phyloP scores from a whole-genome alignment of 2,888 invertebrate genomes.

The Gymnocheta viridis region DNA sequence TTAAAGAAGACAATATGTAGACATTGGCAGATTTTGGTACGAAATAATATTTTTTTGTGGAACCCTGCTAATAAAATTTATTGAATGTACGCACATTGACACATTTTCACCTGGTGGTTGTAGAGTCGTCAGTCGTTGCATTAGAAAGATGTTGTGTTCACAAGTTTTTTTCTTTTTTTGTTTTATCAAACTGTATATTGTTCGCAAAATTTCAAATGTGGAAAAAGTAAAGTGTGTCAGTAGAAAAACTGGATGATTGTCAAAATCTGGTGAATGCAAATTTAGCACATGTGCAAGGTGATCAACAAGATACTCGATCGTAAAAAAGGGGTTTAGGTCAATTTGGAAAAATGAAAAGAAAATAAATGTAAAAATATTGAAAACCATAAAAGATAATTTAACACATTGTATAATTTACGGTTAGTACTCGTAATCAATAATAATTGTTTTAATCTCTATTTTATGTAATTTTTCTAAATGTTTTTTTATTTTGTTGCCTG shows the following conservation, averaged over 20 bases:
- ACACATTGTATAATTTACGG: constrained; percentile 17
- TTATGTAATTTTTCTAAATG: constrained; percentile 21
- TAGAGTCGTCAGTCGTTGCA: constrained; percentile 3
- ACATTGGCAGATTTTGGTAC: no score
- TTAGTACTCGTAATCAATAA: not conserved
- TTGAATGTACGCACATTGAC: constrained; percentile 36
- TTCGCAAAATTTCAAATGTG: constrained; percentile 51
- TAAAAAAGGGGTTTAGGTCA: not conserved
- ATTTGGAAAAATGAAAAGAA: not conserved
- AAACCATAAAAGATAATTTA: not conserved
- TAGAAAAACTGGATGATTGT: constrained; percentile 60
- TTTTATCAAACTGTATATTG: constrained; percentile 48
- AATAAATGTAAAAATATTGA: not conserved
- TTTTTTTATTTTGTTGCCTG: not conserved
- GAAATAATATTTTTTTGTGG: no score
- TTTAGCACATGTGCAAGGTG: constrained; percentile 29
- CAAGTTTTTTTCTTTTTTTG: constrained; percentile 22
- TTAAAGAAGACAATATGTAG: no score
- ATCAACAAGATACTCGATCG: constrained; percentile 1
- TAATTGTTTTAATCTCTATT: constrained; percentile 6
- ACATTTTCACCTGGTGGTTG: constrained; percentile 28
- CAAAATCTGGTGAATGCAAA: constrained; percentile 39
- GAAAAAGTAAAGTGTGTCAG: constrained; percentile 58
- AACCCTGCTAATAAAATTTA: no score
- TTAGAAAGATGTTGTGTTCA: constrained; percentile 5